Evolutionary conservation across 2,888 invertebrate genomes (phyloP), one percentile per base, ranked within the genome.

Genomic region (Philonicus albiceps): DNA sequence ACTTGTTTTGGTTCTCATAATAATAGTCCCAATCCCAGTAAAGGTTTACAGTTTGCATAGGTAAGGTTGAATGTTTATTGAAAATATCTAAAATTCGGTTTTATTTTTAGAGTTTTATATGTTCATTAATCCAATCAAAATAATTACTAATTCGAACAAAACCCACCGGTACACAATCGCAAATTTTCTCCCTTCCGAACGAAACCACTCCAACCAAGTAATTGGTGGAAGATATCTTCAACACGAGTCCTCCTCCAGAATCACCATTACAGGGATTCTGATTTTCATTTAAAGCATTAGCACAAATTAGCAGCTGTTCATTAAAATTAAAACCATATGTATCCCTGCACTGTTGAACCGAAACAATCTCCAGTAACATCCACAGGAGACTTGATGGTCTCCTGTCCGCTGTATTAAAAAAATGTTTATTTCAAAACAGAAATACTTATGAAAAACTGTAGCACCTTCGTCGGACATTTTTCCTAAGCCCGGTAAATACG

Each of bases 181-280:
- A 84, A 30, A 7, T 4, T 22, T n/a, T 6, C 4, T 8, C 30
- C 22, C 27, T n/a, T 22, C 73, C 40, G 43, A 84, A 84, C 7
- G 84, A 72, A 13, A 22, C 55, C 16, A 84, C 19, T 40, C 84
- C 84, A 22, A 73, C 11, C 8, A 84, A 73, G 73, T 73, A 84
- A 4, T 49, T 19, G 4, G 1, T 43, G 7, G 34, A 19, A 19
- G 43, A 19, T 13, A 49, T 43, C n/a, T 22, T 11, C 19, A 5
- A 7, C 6, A 74, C 31, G 8, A 84, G 73, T 30, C 84, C 84
- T 30, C 84, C 73, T n/a, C 84, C 84, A n/a, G 84, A 84, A 84
- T 84, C 84, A 6, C 84, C 84, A 13, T 27, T 27, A 30, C 84
- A 84, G 30, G 73, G 7, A 73, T 22, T 40, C 27, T 84, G 73